phyloP scores from a whole-genome alignment of 2,113 vertebrate genomes.

The Emydocephalus ijimae region DNA sequence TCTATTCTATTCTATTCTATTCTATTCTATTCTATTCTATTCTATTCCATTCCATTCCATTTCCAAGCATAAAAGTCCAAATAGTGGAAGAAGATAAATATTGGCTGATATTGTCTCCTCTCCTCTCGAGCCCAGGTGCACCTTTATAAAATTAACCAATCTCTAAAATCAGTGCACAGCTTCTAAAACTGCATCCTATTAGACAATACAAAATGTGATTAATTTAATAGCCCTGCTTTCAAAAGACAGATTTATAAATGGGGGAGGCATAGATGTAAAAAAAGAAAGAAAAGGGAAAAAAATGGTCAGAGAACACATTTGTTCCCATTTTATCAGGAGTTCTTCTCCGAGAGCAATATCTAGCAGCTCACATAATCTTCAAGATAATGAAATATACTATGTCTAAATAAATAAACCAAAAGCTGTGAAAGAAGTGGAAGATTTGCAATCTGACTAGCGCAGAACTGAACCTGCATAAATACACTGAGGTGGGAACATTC shows the following conservation, averaged over 20 bases:
- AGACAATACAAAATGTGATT: neutral
- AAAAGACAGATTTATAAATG: neutral
- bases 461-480: neutral
- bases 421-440: neutral
- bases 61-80: neutral
- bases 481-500: neutral
- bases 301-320: neutral
- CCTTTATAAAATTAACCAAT: conserved; percentile 14
- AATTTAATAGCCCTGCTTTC: neutral
- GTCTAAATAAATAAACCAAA: neutral
- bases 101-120: neutral
- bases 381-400: neutral
- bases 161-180: neutral
- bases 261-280: neutral
- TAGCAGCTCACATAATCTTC: neutral
- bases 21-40: no score
- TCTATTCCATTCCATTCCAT: no score
- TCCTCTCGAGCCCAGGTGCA: neutral
- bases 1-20: no score
- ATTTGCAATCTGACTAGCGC: neutral
- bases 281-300: neutral
- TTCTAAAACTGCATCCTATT: neutral
- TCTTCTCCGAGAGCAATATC: neutral
- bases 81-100: neutral
- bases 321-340: neutral